phyloP scores from a whole-genome alignment of 53 echinoderm and acorn worm species.

The Holothuria scabra region DNA sequence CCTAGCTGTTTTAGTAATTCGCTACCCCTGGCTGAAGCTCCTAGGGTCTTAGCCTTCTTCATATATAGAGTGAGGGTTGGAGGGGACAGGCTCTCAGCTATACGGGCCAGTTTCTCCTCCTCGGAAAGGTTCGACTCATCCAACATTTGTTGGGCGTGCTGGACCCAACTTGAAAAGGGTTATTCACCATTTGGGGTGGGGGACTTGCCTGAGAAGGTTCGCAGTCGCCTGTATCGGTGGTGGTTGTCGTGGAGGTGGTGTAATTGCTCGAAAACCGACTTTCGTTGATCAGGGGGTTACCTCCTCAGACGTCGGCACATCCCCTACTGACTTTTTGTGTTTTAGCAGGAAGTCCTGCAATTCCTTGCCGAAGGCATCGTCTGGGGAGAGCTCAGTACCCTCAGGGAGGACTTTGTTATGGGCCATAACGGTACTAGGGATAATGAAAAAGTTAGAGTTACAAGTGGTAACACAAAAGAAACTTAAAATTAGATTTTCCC shows the following conservation, averaged over 20 bases:
- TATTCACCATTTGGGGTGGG: slow-evolving; percentile 51
- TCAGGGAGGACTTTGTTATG: too few relatives aligned
- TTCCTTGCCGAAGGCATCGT: slow-evolving; percentile 13
- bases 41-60: slow-evolving; percentile 45
- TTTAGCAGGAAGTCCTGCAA: slow-evolving; percentile 12
- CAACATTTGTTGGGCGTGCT: slow-evolving; percentile 34
- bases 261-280: slow-evolving; percentile 6
- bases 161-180: slow-evolving; percentile 9
- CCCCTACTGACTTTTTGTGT: slow-evolving; percentile 49
- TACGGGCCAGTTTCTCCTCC: slow-evolving; percentile 37
- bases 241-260: not conserved
- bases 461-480: not conserved
- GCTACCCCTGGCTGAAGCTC: not conserved
- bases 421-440: not conserved
- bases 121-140: slow-evolving; percentile 35
- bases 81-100: slow-evolving; percentile 51
- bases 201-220: slow-evolving; percentile 60
- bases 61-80: slow-evolving; percentile 51
- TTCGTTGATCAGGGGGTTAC: not conserved
- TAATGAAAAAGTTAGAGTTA: not conserved
- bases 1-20: slow-evolving; percentile 42
- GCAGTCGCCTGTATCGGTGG: slow-evolving; percentile 31
- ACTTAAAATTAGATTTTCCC: not conserved
- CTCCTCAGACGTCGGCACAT: not conserved
- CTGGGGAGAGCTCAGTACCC: not conserved